Evolutionary conservation across 2,888 invertebrate genomes (phyloP), one percentile per base, ranked within the genome.

Genomic region (Ganaspis brasiliensis): DNA sequence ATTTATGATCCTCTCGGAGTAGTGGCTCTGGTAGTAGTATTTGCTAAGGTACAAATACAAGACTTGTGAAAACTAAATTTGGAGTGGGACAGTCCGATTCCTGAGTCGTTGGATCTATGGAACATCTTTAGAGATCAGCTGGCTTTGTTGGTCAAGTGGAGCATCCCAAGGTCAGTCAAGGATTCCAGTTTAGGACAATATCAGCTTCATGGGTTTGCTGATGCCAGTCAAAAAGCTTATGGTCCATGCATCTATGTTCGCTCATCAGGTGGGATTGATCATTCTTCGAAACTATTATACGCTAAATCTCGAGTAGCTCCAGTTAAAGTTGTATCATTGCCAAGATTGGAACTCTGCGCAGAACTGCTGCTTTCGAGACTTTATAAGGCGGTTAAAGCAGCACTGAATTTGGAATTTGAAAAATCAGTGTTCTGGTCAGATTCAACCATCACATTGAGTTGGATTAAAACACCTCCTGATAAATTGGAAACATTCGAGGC

Each of bases 231-330:
- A 12, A 16, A 24, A 2, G 61, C 61, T 8, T 61, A 61, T 9
- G 61, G 61, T 5, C 31, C 61, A 6, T 61, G 61, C 31, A 61
- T 63, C 10, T 63, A 63, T 16, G 14, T 63, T 16, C 19, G 63
- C 1, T 63, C 63, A 1, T 19, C 19, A 10, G 14, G 3, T 2
- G 37, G 6, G n/a, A 0, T 2, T 3, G 12, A 40, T 35, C 35
- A 35, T 21, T 14, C 12, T 12, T 14, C 35, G 3, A 35, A 12
- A 24, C 26, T 75, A 19, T n/a, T 75, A 14, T 75, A 72, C 31
- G 37, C 72, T 14, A 72, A 75, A 61, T 75, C 75, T 1, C 24
- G 59, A 2, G 61, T 75, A 3, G 72, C 72, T 8, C 75, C 37
- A 5, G 6, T 75, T 1, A 75, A 72, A 12, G 4, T 8, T 0